These are phyloP conservation scores for Tetragonula clypearis DNA, from an alignment of 1,140 invertebrate species.

Conservation along the genomic window DNA sequence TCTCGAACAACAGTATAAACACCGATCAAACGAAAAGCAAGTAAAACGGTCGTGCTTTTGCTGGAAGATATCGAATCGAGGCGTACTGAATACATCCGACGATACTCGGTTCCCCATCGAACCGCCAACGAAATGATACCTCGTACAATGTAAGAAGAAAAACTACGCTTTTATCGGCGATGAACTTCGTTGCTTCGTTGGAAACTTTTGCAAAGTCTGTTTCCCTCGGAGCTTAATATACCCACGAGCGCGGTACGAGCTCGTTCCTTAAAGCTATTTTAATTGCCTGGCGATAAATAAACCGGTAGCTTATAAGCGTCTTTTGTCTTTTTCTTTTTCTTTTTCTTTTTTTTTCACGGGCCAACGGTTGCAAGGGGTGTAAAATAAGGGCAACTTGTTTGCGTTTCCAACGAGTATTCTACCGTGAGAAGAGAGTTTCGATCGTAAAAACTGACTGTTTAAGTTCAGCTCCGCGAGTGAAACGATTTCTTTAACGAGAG, in stretches of 20 bases:
- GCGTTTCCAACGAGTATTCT: not conserved
- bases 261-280: slow-evolving; percentile 23
- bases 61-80: not conserved
- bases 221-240: slow-evolving; percentile 12
- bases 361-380: not conserved
- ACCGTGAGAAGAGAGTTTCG: too few species aligned
- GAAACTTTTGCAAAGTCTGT: slow-evolving; percentile 21
- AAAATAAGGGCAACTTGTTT: not conserved
- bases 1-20: not conserved
- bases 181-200: slow-evolving; percentile 14
- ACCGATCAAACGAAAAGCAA: not conserved
- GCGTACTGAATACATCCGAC: not conserved
- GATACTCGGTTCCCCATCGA: not conserved
- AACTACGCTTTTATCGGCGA: slow-evolving; percentile 30
- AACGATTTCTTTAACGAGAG: too few species aligned
- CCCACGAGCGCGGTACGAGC: not conserved
- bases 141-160: slow-evolving; percentile 16
- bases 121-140: not conserved
- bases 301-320: not conserved
- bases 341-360: not conserved
- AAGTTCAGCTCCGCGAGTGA: too few species aligned
- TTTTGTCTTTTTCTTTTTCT: not conserved
- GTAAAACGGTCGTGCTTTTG: not conserved
- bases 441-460: not conserved
- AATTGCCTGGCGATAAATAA: slow-evolving; percentile 32